Evolutionary conservation across 2,888 invertebrate species (phyloP).

Genomic region (Xylota segnis): DNA sequence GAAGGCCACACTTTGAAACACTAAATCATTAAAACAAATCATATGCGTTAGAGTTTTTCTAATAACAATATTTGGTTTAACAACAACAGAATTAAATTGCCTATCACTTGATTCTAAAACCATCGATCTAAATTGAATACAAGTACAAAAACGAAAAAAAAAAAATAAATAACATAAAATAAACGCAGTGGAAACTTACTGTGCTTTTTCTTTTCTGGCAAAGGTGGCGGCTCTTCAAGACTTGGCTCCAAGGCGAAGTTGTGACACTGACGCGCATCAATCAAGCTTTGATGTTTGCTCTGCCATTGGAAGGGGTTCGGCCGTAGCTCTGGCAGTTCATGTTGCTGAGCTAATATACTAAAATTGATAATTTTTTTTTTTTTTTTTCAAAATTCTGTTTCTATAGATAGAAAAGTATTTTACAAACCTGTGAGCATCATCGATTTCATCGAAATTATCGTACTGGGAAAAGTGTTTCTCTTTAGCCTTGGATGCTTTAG

Average conservation of each 20-base stretch:
- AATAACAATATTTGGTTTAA: conserved; percentile 82
- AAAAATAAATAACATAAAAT: conserved; percentile 79
- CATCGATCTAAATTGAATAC: conserved; percentile 72
- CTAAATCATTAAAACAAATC: conserved; percentile 86
- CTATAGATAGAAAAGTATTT: not conserved
- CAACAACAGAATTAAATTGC: conserved; percentile 73
- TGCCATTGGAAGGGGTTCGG: conserved; percentile 81
- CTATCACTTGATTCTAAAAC: conserved; percentile 72
- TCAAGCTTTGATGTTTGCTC: conserved; percentile 84
- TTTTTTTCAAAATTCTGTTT: too few species aligned
- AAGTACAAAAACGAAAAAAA: conserved; percentile 73
- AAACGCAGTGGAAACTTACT: conserved; percentile 89
- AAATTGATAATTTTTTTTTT: conserved; percentile 23
- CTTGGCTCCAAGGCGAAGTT: conserved; percentile 79
- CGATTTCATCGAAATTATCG: conserved; percentile 88
- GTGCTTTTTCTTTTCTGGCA: conserved; percentile 97
- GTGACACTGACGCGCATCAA: conserved; percentile 80
- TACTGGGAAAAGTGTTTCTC: conserved; percentile 89
- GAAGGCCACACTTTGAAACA: conserved; percentile 98
- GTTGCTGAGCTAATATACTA: conserved; percentile 76
- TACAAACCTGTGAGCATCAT: conserved; percentile 84
- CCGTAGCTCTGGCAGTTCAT: conserved; percentile 84
- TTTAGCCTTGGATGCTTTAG: conserved; percentile 85
- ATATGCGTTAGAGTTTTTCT: conserved; percentile 83
- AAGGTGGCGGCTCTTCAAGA: conserved; percentile 92